These are phyloP conservation scores for Dasypogon diadema DNA, from an alignment of 2,888 invertebrate genomes.

Conservation along the genomic window DNA sequence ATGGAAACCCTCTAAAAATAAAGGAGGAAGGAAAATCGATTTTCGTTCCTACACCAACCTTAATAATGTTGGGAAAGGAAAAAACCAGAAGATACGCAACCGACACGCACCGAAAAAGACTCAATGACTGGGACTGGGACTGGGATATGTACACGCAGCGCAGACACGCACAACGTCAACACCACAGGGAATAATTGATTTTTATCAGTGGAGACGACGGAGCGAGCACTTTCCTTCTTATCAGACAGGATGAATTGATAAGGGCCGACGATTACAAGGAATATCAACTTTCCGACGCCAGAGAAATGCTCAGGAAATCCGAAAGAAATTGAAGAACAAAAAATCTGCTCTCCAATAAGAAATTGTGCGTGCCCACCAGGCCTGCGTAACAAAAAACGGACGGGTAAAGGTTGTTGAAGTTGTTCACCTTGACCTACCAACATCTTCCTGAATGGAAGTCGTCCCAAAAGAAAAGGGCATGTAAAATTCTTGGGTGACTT, in stretches of 20 bases:
- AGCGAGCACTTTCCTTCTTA: neutral
- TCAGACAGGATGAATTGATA: neutral
- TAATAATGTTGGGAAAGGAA: conserved; percentile 33
- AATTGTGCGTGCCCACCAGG: neutral
- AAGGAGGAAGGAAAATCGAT: conserved; percentile 32
- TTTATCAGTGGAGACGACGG: conserved; percentile 13
- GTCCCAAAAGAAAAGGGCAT: neutral
- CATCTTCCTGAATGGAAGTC: neutral
- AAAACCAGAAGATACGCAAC: neutral
- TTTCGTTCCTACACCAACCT: conserved; percentile 30
- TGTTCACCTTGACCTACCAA: conserved; percentile 31
- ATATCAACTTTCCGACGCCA: neutral
- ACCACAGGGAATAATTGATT: conserved; percentile 19
- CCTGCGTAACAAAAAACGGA: neutral
- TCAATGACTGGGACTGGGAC: too few species aligned
- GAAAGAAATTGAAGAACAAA: neutral
- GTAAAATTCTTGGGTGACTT: neutral
- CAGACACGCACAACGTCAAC: conserved; percentile 7
- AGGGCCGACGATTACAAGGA: neutral
- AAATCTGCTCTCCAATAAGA: neutral
- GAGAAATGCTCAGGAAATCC: neutral
- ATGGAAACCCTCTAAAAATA: conserved; percentile 3
- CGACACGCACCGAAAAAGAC: conserved; percentile 16
- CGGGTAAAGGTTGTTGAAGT: neutral
- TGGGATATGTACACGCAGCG: conserved; percentile 4